phyloP scores from a whole-genome alignment of 1,140 invertebrate genomes.

The Metaphire vulgaris region DNA sequence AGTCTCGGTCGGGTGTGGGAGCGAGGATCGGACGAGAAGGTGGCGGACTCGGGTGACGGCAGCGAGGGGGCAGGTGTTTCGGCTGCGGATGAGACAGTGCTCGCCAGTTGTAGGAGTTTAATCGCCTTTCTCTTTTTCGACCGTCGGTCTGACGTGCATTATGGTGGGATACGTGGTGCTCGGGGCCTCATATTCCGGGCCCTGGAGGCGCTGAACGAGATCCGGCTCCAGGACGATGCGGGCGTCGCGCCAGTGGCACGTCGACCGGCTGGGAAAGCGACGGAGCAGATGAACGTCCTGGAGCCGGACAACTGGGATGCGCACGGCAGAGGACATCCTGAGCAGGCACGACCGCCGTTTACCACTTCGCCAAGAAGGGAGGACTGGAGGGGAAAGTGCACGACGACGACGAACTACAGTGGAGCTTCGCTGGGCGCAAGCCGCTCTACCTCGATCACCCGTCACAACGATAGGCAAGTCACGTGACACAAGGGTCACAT shows the following conservation, averaged over 20 bases:
- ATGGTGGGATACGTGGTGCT: constrained; percentile 81
- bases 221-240: constrained; percentile 22
- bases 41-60: too few relatives aligned
- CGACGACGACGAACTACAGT: constrained; percentile 53
- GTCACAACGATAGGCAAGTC: constrained; percentile 73
- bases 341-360: constrained; percentile 16
- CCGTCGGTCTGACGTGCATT: constrained; percentile 79
- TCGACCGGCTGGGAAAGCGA: constrained; percentile 27
- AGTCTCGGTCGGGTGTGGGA: too few relatives aligned
- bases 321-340: constrained; percentile 25
- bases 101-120: constrained; percentile 61
- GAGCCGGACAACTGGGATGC: constrained; percentile 18
- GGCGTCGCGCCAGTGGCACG: constrained; percentile 1
- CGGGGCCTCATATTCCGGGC: constrained; percentile 83
- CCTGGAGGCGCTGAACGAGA: constrained; percentile 67
- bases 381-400: constrained; percentile 58
- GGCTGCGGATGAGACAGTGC: constrained; percentile 17
- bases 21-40: too few relatives aligned
- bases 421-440: constrained; percentile 71
- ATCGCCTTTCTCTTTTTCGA: constrained; percentile 87
- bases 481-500: not conserved
- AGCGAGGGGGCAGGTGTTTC: too few relatives aligned
- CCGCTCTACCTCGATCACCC: constrained; percentile 73
- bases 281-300: constrained; percentile 26
- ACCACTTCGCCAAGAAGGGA: constrained; percentile 37